A percentile compares a stretch with the other conserved stretches of the same genome.
These are phyloP conservation scores for Ceriagrion tenellum DNA, from an alignment of 2,888 invertebrate species.

Conservation along the genomic window DNA sequence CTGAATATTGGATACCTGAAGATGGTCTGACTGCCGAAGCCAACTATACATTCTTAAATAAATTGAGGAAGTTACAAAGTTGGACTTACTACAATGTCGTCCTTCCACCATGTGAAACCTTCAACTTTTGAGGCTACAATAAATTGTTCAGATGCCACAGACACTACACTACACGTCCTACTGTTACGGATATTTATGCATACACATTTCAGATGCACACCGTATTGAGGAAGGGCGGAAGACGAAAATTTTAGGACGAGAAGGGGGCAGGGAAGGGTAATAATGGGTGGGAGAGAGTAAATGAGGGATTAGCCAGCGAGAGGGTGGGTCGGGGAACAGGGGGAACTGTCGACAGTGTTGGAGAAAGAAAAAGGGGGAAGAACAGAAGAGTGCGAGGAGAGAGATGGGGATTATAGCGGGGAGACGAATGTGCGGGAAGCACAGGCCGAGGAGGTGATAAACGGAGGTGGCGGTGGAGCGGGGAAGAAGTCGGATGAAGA, in stretches of 20 bases:
- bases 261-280: not conserved
- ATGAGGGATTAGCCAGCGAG: constrained; percentile 16
- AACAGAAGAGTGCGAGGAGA: not conserved
- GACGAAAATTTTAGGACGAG: not conserved
- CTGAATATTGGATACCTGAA: no score
- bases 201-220: no score
- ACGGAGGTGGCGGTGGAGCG: not conserved
- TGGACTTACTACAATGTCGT: no score
- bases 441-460: not conserved
- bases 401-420: not conserved
- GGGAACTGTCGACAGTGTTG: not conserved
- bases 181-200: no score
- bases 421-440: not conserved
- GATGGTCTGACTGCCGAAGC: no score
- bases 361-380: not conserved
- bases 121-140: no score
- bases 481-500: not conserved
- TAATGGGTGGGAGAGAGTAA: not conserved
- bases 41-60: no score
- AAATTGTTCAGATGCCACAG: no score
- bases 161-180: no score
- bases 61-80: no score
- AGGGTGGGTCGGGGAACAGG: not conserved
- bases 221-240: no score
- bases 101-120: no score